These are phyloP conservation scores for Anneissia japonica DNA, from an alignment of 35 echinoderm and acorn worm genomes.

Conservation along the genomic window DNA sequence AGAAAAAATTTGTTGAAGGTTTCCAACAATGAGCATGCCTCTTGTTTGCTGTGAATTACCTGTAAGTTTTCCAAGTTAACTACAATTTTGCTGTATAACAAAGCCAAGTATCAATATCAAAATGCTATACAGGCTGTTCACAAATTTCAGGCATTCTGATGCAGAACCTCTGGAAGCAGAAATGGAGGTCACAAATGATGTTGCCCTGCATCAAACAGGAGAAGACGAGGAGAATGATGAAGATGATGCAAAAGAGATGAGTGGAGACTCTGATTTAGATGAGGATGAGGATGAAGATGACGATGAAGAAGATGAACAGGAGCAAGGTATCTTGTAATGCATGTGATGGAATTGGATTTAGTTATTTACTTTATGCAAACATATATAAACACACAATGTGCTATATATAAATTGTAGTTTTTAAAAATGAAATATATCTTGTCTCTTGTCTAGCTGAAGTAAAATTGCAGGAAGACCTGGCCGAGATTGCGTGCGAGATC, in stretches of 20 bases:
- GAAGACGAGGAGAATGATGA: constrained; percentile 1
- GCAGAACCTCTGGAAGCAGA: not conserved
- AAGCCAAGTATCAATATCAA: too few species aligned
- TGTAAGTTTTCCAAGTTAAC: too few species aligned
- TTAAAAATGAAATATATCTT: not conserved
- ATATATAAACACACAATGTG: too few species aligned
- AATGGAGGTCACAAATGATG: not conserved
- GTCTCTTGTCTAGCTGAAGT: constrained; percentile 57
- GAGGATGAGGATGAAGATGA: constrained; percentile 39
- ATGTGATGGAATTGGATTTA: too few species aligned
- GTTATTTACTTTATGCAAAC: too few species aligned
- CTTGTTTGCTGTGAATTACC: too few species aligned
- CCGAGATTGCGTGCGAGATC: constrained; percentile 89
- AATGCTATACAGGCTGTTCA: too few species aligned
- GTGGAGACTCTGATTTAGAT: constrained; percentile 13
- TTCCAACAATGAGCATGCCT: too few species aligned
- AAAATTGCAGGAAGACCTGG: constrained; percentile 77
- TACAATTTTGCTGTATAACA: too few species aligned
- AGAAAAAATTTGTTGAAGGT: too few species aligned
- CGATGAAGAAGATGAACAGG: constrained; percentile 25
- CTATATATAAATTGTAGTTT: too few species aligned
- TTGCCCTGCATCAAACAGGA: constrained; percentile 6
- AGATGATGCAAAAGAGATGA: constrained; percentile 7
- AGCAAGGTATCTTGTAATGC: constrained; percentile 4
- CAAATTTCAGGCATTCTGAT: not conserved